Conservation (phyloP, 2,888 invertebrate species). For the Ennomos quercinarius region DNA sequence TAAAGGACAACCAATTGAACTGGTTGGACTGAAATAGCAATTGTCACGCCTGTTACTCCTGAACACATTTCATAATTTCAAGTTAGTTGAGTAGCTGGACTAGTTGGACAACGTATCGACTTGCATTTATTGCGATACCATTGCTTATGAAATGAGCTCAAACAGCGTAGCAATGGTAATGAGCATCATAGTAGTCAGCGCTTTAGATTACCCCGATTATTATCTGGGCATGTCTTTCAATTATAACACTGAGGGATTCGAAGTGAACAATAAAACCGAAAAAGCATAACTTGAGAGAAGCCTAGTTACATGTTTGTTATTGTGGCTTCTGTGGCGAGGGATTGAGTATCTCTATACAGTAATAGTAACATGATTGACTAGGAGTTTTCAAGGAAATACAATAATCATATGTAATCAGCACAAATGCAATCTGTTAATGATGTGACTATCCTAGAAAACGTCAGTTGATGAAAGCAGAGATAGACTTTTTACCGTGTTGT, state of each 20-base stretch:
- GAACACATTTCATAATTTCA: conserved; percentile 38
- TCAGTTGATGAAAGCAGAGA: conserved; percentile 24
- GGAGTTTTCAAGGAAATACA: conserved; percentile 3
- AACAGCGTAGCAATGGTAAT: conserved; percentile 38
- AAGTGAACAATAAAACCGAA: neutral
- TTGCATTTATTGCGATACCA: conserved; percentile 56
- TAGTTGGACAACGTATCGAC: conserved; percentile 47
- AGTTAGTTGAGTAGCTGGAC: conserved; percentile 38
- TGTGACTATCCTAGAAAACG: conserved; percentile 29
- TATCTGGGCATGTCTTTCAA: conserved; percentile 5
- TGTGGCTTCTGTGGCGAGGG: too few species aligned
- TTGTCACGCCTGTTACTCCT: conserved; percentile 44
- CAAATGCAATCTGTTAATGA: conserved; percentile 27
- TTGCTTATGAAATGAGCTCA: conserved; percentile 59
- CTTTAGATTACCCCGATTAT: conserved; percentile 2
- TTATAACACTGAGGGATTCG: neutral
- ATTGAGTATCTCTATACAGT: too few species aligned
- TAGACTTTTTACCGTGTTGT: conserved; percentile 24
- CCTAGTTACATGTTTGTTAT: too few species aligned
- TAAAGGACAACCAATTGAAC: conserved; percentile 41
- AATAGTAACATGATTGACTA: too few species aligned
- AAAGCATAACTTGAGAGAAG: too few species aligned
- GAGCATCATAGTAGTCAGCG: conserved; percentile 7
- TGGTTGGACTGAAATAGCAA: conserved; percentile 38
- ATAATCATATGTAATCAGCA: conserved; percentile 20